These are phyloP conservation scores for Flexamia atlantica DNA, from an alignment of 2,888 invertebrate species.

Conservation along the genomic window DNA sequence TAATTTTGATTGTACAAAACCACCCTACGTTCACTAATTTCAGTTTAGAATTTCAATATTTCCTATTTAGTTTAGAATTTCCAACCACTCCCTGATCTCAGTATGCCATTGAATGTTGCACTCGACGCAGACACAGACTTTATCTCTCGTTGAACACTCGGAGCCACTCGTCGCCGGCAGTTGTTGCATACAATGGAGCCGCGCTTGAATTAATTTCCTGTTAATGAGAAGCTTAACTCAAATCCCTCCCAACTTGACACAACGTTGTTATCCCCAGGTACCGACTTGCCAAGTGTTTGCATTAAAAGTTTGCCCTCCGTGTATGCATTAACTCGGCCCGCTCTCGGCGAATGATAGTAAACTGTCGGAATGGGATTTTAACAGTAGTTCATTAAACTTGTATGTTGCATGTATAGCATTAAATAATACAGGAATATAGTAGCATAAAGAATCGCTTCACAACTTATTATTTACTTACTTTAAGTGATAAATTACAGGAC, in stretches of 20 bases:
- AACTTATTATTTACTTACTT: no score
- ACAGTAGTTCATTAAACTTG: neutral
- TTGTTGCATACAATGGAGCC: constrained; percentile 13
- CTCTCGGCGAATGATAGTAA: neutral
- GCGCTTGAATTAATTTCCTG: constrained; percentile 36
- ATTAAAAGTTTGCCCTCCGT: constrained; percentile 18
- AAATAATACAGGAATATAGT: no score
- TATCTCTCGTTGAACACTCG: neutral
- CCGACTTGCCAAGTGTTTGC: constrained; percentile 35
- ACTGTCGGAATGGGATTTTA: neutral
- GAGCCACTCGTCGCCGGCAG: neutral
- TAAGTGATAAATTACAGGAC: no score
- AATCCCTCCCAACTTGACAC: neutral
- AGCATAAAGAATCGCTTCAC: no score
- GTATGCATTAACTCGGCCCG: neutral
- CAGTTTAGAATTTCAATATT: no score
- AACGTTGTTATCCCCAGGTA: constrained; percentile 35
- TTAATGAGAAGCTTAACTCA: constrained; percentile 40
- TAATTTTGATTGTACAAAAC: no score
- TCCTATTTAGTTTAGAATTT: no score
- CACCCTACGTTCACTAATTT: no score
- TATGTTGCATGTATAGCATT: neutral
- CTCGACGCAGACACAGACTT: no score
- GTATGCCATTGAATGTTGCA: no score
- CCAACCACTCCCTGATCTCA: no score